Conservation (phyloP, 2,113 vertebrate genomes). For the Irena cyanogastra region DNA sequence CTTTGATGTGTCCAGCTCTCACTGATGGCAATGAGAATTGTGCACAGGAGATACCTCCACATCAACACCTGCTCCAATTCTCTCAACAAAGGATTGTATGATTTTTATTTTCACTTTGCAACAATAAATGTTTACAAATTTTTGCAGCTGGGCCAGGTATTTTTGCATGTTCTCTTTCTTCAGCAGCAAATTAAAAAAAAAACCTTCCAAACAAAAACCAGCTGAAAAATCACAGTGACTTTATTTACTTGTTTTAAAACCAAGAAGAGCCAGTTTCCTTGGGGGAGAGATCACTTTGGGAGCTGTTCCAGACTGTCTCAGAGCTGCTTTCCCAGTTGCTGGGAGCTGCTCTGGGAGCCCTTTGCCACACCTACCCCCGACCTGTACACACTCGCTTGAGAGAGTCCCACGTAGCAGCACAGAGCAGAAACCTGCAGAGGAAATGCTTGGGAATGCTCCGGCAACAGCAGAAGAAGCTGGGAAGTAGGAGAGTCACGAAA, state of each 20-base stretch:
- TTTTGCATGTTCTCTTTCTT: background rate
- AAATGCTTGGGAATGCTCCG: background rate
- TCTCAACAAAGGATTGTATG: background rate
- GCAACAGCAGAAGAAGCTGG: background rate
- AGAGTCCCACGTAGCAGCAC: background rate
- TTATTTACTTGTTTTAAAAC: background rate
- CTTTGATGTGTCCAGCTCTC: background rate
- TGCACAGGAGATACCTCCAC: background rate
- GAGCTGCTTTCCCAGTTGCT: background rate
- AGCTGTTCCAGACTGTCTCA: background rate
- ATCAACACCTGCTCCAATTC: background rate
- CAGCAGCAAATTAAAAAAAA: background rate
- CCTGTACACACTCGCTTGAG: background rate
- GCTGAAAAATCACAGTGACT: background rate
- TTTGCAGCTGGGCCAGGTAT: background rate
- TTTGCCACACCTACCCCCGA: conserved; percentile 1
- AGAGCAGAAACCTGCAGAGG: background rate
- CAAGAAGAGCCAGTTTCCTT: background rate
- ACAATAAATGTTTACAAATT: background rate
- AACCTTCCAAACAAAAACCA: background rate
- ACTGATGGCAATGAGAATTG: background rate
- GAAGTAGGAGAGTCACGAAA: background rate
- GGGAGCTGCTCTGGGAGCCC: background rate
- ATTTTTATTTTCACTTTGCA: background rate
- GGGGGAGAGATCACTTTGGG: background rate